These are phyloP conservation scores for Neoaliturus tenellus DNA, from an alignment of 2,888 invertebrate genomes.

Conservation along the genomic window DNA sequence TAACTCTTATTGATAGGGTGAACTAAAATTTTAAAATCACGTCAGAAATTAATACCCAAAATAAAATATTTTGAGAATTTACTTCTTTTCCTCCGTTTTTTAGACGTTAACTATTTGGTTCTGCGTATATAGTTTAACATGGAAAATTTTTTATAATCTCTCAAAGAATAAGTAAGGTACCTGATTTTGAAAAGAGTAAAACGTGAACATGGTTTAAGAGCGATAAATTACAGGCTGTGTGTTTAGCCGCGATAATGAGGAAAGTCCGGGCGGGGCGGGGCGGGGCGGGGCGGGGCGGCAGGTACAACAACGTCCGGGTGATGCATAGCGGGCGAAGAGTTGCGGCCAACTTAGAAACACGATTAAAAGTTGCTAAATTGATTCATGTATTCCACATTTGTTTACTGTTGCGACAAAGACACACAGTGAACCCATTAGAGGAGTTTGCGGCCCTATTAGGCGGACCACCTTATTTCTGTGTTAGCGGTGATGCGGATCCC, in stretches of 20 bases:
- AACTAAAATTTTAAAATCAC: no score
- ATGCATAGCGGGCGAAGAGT: slow-evolving; percentile 30
- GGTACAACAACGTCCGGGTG: neutral
- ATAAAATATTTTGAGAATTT: no score
- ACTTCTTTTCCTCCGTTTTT: no score
- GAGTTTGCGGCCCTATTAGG: slow-evolving; percentile 26
- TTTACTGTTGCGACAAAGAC: slow-evolving; percentile 39
- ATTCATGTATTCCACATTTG: slow-evolving; percentile 51
- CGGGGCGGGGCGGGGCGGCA: neutral
- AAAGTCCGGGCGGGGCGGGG: neutral
- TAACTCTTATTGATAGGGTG: no score
- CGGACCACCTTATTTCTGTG: slow-evolving; percentile 1
- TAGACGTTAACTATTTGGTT: no score
- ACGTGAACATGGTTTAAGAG: no score
- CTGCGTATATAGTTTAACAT: no score
- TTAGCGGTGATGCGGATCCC: slow-evolving; percentile 11
- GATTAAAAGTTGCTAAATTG: slow-evolving; percentile 51
- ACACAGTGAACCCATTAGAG: slow-evolving; percentile 31
- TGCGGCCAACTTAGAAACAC: slow-evolving; percentile 46
- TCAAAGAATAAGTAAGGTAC: no score
- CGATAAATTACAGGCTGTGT: neutral
- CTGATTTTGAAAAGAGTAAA: no score
- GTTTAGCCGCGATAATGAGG: neutral
- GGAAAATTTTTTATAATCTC: no score
- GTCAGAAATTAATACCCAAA: no score